Evolutionary conservation across 2,888 invertebrate genomes (phyloP).

Genomic region (Andrena chrysosceles): DNA sequence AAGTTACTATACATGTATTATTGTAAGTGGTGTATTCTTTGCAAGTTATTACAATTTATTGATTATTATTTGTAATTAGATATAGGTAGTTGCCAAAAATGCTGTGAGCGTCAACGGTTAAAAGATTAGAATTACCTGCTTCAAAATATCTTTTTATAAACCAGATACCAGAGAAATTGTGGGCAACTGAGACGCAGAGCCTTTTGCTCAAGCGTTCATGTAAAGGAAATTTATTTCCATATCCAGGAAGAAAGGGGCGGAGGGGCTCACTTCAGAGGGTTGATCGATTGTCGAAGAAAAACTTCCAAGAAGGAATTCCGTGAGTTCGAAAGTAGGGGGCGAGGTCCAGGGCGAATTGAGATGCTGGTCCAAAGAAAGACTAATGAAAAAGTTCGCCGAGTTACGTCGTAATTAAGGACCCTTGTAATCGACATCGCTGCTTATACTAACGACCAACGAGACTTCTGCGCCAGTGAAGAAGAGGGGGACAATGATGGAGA

Average conservation of each 20-base stretch:
- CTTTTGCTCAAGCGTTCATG: not conserved
- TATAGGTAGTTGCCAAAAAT: no score
- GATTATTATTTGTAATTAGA: no score
- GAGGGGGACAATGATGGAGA: not conserved
- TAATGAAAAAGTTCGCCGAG: slow-evolving; percentile 61
- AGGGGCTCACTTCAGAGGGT: slow-evolving; percentile 14
- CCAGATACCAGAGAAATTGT: no score
- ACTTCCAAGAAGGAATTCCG: slow-evolving; percentile 38
- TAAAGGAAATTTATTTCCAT: slow-evolving; percentile 12
- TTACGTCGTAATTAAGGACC: slow-evolving; percentile 65
- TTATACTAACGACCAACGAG: slow-evolving; percentile 66
- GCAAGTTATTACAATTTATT: no score
- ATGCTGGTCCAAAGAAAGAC: slow-evolving; percentile 23
- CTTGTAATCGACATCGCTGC: slow-evolving; percentile 69
- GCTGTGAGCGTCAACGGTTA: no score
- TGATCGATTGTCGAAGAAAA: slow-evolving; percentile 42
- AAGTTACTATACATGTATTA: not conserved
- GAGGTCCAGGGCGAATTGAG: slow-evolving; percentile 33
- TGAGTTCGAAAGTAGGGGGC: slow-evolving; percentile 37
- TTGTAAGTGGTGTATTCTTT: no score
- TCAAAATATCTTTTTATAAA: no score
- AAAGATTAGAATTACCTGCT: no score
- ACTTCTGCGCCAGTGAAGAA: slow-evolving; percentile 25
- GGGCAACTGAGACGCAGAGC: no score
- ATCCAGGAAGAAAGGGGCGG: not conserved